phyloP scores from a whole-genome alignment of 2,797 vertebrate species.

The Protonibea diacanthus region DNA sequence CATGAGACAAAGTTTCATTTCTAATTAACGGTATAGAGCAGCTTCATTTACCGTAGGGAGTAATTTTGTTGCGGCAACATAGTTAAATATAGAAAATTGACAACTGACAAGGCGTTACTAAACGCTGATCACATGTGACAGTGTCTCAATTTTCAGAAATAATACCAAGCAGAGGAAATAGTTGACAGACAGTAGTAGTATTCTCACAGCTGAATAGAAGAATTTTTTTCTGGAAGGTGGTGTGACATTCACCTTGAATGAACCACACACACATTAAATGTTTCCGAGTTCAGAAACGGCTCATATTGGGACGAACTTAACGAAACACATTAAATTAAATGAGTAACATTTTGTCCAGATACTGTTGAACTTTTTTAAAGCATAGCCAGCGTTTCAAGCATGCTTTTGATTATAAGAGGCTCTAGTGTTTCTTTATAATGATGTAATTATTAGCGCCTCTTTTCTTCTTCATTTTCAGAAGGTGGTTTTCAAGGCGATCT shows the following conservation, averaged over 20 bases:
- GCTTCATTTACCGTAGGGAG: neutral
- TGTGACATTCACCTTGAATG: neutral
- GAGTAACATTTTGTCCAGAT: neutral
- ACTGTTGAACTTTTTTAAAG: neutral
- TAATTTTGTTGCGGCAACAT: neutral
- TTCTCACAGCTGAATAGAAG: too few relatives aligned
- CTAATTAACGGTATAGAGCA: neutral
- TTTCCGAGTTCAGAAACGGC: neutral
- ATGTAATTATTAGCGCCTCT: constrained; percentile 32
- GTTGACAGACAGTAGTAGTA: neutral
- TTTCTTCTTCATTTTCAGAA: constrained; percentile 26
- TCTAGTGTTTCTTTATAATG: constrained; percentile 39
- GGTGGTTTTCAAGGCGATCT: constrained; percentile 47
- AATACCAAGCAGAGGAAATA: neutral
- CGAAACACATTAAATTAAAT: neutral
- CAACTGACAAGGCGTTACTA: neutral
- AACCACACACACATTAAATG: neutral
- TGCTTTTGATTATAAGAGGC: constrained; percentile 18
- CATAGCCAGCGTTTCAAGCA: constrained; percentile 9
- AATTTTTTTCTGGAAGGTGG: too few relatives aligned
- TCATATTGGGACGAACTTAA: neutral
- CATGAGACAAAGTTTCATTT: neutral
- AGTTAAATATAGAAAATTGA: neutral
- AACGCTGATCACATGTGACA: neutral
- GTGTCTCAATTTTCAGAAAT: neutral